phyloP scores from a whole-genome alignment of 2,113 vertebrate species.

The Gymnobelideus leadbeateri region DNA sequence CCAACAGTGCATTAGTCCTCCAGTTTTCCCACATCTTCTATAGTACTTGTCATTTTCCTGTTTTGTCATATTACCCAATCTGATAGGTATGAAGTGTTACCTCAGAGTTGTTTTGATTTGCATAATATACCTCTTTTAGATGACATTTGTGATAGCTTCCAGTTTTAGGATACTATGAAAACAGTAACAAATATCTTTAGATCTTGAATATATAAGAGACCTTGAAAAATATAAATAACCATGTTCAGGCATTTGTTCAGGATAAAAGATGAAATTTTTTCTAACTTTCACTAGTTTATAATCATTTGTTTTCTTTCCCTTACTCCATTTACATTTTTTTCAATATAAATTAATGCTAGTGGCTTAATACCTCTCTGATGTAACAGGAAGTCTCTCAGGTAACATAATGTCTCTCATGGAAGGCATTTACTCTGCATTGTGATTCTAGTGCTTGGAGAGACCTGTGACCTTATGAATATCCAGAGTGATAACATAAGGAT shows the following conservation, averaged over 20 bases:
- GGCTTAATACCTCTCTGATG: neutral
- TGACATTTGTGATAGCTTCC: neutral
- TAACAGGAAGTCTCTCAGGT: neutral
- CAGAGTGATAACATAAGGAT: neutral
- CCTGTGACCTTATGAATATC: neutral
- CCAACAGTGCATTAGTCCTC: too few relatives aligned
- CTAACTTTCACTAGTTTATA: neutral
- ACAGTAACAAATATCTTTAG: neutral
- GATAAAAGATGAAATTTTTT: neutral
- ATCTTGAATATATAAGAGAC: too few relatives aligned
- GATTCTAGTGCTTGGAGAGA: neutral
- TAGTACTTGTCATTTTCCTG: too few relatives aligned
- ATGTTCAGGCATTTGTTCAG: neutral
- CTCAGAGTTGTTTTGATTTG: too few relatives aligned
- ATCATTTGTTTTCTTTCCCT: neutral
- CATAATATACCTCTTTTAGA: neutral
- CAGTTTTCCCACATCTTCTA: too few relatives aligned
- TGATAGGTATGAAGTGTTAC: too few relatives aligned
- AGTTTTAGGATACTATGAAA: neutral
- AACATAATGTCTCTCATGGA: neutral
- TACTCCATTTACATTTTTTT: neutral
- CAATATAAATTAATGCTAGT: neutral
- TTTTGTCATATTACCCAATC: too few relatives aligned
- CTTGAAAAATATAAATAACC: neutral
- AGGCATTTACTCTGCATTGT: neutral